phyloP scores from a whole-genome alignment of 2,113 vertebrate species.

The Colossoma macropomum region DNA sequence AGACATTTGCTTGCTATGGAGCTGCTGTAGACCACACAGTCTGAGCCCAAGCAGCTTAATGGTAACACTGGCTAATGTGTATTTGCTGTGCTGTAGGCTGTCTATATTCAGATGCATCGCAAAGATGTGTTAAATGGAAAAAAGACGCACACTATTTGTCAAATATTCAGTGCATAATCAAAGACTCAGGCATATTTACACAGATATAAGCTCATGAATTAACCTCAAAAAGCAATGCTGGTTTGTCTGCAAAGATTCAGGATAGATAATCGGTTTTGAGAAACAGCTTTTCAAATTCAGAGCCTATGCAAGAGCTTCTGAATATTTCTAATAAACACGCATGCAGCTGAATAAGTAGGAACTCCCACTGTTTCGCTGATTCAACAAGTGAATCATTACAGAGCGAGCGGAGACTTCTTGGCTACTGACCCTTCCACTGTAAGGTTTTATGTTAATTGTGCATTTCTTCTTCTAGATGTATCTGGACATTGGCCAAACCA shows the following conservation, averaged over 20 bases:
- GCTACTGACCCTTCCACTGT: not conserved
- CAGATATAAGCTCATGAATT: not conserved
- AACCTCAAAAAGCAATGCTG: too few relatives aligned
- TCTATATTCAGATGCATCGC: too few relatives aligned
- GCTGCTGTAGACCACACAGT: slow-evolving; percentile 34
- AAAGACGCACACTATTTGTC: not conserved
- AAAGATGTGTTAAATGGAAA: not conserved
- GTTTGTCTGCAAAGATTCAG: too few relatives aligned
- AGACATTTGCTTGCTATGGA: not conserved
- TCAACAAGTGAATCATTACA: not conserved
- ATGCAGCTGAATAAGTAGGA: not conserved
- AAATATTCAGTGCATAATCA: not conserved
- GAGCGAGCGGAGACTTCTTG: not conserved
- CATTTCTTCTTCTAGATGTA: not conserved
- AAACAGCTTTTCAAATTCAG: not conserved
- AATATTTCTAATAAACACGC: not conserved
- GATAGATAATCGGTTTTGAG: too few relatives aligned
- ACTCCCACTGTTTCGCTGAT: not conserved
- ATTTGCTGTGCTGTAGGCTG: not conserved
- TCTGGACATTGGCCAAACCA: not conserved
- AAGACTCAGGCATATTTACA: not conserved
- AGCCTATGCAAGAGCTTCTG: not conserved
- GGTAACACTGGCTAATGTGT: slow-evolving; percentile 17
- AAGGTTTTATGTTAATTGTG: not conserved
- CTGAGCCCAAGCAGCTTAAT: not conserved